A percentile compares a stretch with the other conserved stretches of the same genome.
Conservation (phyloP, 2,113 vertebrate genomes). For the Plecotus auritus region DNA sequence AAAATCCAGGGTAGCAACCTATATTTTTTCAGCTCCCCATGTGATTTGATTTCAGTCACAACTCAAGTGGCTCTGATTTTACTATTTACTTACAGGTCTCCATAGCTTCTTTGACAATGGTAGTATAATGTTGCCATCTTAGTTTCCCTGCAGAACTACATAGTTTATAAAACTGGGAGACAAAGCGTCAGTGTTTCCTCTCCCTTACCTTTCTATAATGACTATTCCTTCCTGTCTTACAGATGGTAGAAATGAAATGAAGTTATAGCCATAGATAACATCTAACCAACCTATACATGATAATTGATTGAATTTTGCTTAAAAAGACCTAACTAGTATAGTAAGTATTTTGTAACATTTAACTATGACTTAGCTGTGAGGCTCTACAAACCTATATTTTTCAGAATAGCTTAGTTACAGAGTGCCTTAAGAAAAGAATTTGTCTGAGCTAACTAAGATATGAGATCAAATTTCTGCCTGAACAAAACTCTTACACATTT, state of each 20-base stretch:
- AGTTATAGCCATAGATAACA: neutral
- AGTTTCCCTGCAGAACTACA: constrained; percentile 16
- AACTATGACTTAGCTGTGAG: constrained; percentile 37
- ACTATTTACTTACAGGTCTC: neutral
- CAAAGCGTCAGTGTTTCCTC: constrained; percentile 15
- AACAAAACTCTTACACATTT: constrained; percentile 29
- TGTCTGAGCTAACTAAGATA: neutral
- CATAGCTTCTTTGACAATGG: neutral
- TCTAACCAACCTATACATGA: neutral
- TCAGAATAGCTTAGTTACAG: constrained; percentile 16
- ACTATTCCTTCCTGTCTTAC: neutral
- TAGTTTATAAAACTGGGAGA: neutral
- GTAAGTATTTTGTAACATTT: constrained; percentile 6
- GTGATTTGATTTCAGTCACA: constrained; percentile 2
- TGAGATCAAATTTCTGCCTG: constrained; percentile 9
- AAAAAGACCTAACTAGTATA: neutral
- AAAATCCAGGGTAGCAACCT: neutral
- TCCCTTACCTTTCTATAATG: neutral
- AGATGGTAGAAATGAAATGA: neutral
- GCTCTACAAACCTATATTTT: constrained; percentile 29
- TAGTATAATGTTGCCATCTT: neutral
- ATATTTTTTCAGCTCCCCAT: neutral
- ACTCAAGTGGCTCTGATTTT: neutral
- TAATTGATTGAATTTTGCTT: constrained; percentile 43
- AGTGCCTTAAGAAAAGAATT: constrained; percentile 25